Percentiles rank a stretch among this genome's conserved stretches.
Conservation (phyloP, 2,113 vertebrate species). For the Ctenomys sociabilis region DNA sequence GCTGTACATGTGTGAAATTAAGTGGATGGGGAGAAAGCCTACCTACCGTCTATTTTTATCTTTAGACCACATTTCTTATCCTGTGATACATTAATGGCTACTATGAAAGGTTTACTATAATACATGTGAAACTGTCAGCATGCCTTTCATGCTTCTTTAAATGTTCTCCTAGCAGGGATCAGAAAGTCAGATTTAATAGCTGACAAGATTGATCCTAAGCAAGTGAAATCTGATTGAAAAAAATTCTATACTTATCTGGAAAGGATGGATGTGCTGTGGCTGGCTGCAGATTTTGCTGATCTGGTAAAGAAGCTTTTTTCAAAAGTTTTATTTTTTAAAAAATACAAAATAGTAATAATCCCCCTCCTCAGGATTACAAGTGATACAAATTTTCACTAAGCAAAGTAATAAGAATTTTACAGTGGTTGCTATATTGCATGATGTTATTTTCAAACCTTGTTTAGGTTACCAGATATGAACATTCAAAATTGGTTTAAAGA, state of each 20-base stretch:
- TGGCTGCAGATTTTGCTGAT: background rate
- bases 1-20: slow-evolving; percentile 84
- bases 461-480: no score
- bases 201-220: slow-evolving; percentile 74
- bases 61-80: slow-evolving; percentile 78
- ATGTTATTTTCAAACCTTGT: no score
- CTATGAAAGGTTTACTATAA: slow-evolving; percentile 82
- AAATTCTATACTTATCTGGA: slow-evolving; percentile 72
- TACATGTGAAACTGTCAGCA: slow-evolving; percentile 75
- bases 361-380: no score
- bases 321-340: no score
- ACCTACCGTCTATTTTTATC: slow-evolving; percentile 82
- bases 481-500: no score
- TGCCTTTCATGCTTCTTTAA: slow-evolving; percentile 81
- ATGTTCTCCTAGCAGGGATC: slow-evolving; percentile 77
- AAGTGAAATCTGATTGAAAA: slow-evolving; percentile 77
- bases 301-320: no score
- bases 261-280: slow-evolving; percentile 6
- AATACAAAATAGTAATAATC: no score
- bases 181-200: slow-evolving; percentile 78
- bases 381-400: no score
- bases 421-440: no score
- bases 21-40: slow-evolving; percentile 75
- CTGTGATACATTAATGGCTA: slow-evolving; percentile 79
- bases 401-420: no score